Evolutionary conservation across 2,113 vertebrate species (phyloP), one percentile per base, ranked within the genome.

Genomic region (Mohoua ochrocephala): DNA sequence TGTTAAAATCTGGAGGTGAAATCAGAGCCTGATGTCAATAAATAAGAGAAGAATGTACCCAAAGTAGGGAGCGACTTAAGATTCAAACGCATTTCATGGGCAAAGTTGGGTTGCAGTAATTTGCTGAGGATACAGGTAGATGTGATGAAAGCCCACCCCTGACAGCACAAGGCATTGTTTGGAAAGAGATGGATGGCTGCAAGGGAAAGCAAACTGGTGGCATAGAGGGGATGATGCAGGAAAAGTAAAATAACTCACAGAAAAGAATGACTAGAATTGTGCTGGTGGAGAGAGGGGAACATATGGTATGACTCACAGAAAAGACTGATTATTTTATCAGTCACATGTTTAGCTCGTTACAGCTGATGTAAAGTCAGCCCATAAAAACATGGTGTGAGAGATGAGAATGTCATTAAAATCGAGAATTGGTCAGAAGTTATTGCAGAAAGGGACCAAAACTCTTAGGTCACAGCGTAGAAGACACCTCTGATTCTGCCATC

Each of bases 251-350:
- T 24, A 80, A 67, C n/a, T 84, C 71, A 11, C 31, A 56, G 56
- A 24, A 69, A 63, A 77, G 41, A 77, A 77, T 24, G 26, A 33
- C 4, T 64, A 74, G 71, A 86, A 91, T 67, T 67, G 64, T 61
- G 54, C 30, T 75, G 31, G 28, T 78, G 47, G 41, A 81, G 27
- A 41, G 30, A 67, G 27, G 19, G 22, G 15, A 45, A 47, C 67
- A 77, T 39, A 69, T 33, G 41, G 57, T 33, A 47, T 39, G 57
- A 73, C 35, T 91, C 81, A 87, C 41, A 50, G 67, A 63, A 85
- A 91, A 84, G 45, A 65, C 57, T 13, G 54, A 92, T 77, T 76
- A 82, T 73, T 94, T 83, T 69, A 90, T 91, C 87, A 88, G 59
- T 82, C 87, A 31, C 33, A 53, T 22, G 37, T 76, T 89, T 45